A percentile compares a stretch with the other conserved stretches of the same genome.
Conservation (phyloP, 2,113 vertebrate genomes). For the Odobenus rosmarus region DNA sequence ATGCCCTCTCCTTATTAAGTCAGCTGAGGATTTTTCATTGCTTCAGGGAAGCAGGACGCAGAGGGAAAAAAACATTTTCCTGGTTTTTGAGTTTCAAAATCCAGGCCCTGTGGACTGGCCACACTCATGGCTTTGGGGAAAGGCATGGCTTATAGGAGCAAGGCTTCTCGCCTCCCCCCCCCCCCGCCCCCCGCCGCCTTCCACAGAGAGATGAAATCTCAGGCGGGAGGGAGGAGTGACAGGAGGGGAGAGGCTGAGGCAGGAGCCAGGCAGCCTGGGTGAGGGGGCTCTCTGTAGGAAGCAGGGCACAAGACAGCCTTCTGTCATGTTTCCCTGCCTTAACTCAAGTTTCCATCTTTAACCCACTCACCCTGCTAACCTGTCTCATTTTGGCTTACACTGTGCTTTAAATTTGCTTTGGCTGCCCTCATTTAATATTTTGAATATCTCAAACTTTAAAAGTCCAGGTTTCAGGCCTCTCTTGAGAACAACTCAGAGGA, state of each 20-base stretch:
- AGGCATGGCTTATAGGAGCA: not conserved
- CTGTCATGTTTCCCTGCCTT: not conserved
- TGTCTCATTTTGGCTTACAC: not conserved
- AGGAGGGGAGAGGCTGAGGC: not conserved
- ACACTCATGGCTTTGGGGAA: not conserved
- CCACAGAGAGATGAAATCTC: not conserved
- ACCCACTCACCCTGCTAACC: not conserved
- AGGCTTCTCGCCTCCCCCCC: not conserved
- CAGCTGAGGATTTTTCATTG: constrained; percentile 8
- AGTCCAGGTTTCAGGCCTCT: not conserved
- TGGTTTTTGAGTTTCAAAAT: constrained; percentile 53
- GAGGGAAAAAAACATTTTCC: not conserved
- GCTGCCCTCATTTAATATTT: not conserved
- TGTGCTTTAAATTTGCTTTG: not conserved
- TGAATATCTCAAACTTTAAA: not conserved
- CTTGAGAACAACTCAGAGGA: not conserved
- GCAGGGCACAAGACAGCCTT: too few species aligned
- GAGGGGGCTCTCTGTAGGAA: not conserved
- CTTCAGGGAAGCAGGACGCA: constrained; percentile 41
- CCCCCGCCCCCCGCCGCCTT: not conserved
- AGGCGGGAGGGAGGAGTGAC: not conserved
- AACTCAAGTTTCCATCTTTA: not conserved
- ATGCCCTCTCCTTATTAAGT: not conserved
- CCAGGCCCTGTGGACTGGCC: not conserved
- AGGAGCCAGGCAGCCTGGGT: rapidly evolving